Evolutionary conservation across 1,140 invertebrate genomes (phyloP).

Genomic region (Drosophila pseudoananassae): DNA sequence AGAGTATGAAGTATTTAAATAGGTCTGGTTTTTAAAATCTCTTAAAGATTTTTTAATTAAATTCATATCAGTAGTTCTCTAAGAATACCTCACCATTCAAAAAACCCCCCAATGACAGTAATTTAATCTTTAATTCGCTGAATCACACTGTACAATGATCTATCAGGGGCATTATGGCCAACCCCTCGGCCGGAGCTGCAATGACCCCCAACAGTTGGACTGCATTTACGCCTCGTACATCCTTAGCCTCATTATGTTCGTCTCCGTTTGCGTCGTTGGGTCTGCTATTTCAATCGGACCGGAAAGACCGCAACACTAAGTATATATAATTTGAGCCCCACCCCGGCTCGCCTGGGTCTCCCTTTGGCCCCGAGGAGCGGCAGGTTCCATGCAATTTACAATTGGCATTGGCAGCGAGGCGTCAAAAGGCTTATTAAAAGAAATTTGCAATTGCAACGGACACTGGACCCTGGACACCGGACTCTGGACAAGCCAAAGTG

Average conservation of each 20-base stretch:
- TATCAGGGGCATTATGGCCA: constrained; percentile 4
- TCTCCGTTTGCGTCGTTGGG: constrained; percentile 59
- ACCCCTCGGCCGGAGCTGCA: constrained; percentile 1
- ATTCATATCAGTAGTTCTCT: background rate
- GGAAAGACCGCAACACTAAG: constrained; percentile 56
- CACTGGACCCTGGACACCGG: constrained; percentile 41
- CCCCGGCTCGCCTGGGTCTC: background rate
- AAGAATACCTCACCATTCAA: background rate
- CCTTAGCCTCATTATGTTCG: constrained; percentile 64
- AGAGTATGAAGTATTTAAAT: no score
- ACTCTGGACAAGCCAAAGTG: constrained; percentile 17
- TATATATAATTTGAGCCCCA: constrained; percentile 68
- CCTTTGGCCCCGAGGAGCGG: constrained; percentile 5
- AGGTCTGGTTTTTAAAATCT: background rate
- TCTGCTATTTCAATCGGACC: constrained; percentile 71
- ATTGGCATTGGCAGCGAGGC: constrained; percentile 77
- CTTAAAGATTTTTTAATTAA: background rate
- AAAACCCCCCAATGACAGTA: background rate
- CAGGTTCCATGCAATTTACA: constrained; percentile 63
- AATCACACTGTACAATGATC: constrained; percentile 13
- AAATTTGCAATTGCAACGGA: constrained; percentile 79
- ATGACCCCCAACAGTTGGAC: constrained; percentile 42
- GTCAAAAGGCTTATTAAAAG: constrained; percentile 83
- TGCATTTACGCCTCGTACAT: constrained; percentile 33
- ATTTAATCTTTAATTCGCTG: constrained; percentile 5